Evolutionary conservation across 1,140 invertebrate species (phyloP).

Genomic region (Bombus haemorrhoidalis): DNA sequence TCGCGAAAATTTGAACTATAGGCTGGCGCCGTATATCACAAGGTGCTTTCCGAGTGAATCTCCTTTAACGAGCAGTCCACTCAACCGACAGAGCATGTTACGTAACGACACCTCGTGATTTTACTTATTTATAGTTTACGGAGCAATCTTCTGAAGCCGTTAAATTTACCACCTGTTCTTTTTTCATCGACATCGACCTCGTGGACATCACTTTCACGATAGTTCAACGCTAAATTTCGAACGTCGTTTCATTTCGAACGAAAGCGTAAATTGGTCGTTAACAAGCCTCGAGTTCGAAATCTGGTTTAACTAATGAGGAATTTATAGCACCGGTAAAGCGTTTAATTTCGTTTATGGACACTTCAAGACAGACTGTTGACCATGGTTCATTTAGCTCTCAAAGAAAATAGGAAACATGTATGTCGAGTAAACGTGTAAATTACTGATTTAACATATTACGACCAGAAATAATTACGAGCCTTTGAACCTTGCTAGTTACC

Average conservation of each 20-base stretch:
- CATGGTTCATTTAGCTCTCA: not conserved
- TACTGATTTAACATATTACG: not conserved
- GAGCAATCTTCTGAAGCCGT: not conserved
- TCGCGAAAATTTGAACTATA: conserved; percentile 15
- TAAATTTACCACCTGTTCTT: not conserved
- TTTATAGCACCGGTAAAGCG: not conserved
- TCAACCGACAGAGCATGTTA: not conserved
- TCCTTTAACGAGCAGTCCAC: conserved; percentile 19
- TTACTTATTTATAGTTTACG: not conserved
- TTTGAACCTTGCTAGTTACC: no score
- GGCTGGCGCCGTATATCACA: not conserved
- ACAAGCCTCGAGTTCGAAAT: not conserved
- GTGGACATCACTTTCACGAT: not conserved
- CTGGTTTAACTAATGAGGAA: not conserved
- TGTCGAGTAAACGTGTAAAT: not conserved
- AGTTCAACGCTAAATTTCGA: not conserved
- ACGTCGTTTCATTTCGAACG: no score
- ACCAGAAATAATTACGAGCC: not conserved
- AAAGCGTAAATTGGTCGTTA: not conserved
- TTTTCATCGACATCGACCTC: not conserved
- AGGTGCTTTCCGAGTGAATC: not conserved
- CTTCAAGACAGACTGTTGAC: not conserved
- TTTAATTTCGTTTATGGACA: not conserved
- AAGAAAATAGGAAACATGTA: not conserved
- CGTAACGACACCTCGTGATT: not conserved